Conservation (phyloP, 2,888 invertebrate genomes). For the Chesias legatella region DNA sequence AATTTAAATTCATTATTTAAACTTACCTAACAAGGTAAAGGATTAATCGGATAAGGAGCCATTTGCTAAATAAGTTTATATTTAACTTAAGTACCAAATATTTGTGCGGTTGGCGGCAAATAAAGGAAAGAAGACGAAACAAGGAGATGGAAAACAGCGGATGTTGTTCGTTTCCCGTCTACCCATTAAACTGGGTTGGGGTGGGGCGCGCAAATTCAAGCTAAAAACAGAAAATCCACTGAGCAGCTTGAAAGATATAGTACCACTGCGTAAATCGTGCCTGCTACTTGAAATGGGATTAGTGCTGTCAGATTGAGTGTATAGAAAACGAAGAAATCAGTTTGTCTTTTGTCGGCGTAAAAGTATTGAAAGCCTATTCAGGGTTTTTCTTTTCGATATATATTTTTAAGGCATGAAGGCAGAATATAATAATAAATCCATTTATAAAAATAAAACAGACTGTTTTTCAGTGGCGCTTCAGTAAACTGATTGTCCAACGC, state of each 20-base stretch:
- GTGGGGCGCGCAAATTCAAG: slow-evolving; percentile 47
- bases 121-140: slow-evolving; percentile 44
- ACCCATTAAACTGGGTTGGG: slow-evolving; percentile 57
- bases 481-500: slow-evolving; percentile 51
- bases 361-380: too few relatives aligned
- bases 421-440: too few relatives aligned
- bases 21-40: neutral
- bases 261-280: slow-evolving; percentile 38
- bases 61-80: slow-evolving; percentile 1
- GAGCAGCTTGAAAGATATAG: slow-evolving; percentile 44
- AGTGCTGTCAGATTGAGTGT: slow-evolving; percentile 33
- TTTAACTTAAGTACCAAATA: slow-evolving; percentile 12
- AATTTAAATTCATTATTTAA: too few relatives aligned
- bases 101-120: slow-evolving; percentile 32
- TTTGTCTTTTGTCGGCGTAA: too few relatives aligned
- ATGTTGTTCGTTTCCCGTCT: slow-evolving; percentile 51
- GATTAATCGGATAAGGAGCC: neutral
- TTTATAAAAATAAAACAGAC: slow-evolving; percentile 26
- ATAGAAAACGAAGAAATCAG: slow-evolving; percentile 20
- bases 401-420: too few relatives aligned
- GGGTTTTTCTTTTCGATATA: too few relatives aligned
- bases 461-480: slow-evolving; percentile 49
- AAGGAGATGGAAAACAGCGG: slow-evolving; percentile 57
- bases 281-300: slow-evolving; percentile 40
- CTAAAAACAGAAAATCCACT: slow-evolving; percentile 52